These are phyloP conservation scores for Drepana arcuata DNA, from an alignment of 1,140 invertebrate species.

Conservation along the genomic window DNA sequence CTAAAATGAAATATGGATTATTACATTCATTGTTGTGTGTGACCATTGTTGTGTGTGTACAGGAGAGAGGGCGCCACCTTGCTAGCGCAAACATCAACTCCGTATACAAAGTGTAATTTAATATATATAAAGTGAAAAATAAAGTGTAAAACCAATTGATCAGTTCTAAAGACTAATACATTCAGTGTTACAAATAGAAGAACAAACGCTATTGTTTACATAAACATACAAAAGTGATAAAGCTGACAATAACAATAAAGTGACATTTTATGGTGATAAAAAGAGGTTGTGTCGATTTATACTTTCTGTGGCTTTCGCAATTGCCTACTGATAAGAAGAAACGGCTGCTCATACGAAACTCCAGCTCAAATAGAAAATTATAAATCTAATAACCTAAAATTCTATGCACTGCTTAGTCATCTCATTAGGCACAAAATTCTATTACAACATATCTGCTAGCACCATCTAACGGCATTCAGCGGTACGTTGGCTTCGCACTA, in stretches of 20 bases:
- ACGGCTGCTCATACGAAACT: background rate
- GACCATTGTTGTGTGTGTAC: no score
- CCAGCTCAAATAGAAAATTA: background rate
- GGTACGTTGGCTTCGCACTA: no score
- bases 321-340: background rate
- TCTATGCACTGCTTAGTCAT: background rate
- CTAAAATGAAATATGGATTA: background rate
- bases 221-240: background rate
- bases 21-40: background rate
- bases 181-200: background rate
- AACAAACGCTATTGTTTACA: background rate
- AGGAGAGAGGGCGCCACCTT: background rate
- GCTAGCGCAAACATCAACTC: conserved; percentile 1
- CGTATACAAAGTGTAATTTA: background rate
- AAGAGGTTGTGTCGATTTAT: background rate
- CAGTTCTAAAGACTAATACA: background rate
- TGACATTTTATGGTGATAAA: background rate
- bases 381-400: background rate
- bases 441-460: background rate
- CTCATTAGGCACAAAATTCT: background rate
- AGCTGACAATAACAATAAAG: background rate
- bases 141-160: background rate
- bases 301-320: background rate
- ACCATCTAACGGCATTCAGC: background rate
- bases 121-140: background rate